Evolutionary conservation across 2,888 invertebrate genomes (phyloP), one percentile per base, ranked within the genome.

Genomic region (Caenorhabditis sp.): DNA sequence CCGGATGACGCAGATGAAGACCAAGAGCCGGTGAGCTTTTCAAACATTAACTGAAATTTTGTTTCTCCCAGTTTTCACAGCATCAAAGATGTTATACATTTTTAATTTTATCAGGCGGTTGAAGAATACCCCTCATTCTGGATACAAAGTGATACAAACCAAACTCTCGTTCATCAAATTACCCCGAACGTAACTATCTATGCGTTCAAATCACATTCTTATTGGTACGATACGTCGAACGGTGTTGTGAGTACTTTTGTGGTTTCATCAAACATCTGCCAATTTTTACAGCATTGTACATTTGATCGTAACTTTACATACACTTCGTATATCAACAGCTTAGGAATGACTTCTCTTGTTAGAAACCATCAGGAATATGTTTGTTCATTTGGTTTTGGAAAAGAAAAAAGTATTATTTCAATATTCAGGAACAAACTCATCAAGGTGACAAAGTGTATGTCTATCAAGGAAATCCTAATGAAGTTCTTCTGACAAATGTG

Each of bases 381-480:
- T 14, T 66, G 76, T 66, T 12, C 1, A n/a, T 26, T 43, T 19
- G 24, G 5, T n/a, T n/a, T n/a, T n/a, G n/a, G n/a, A n/a, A n/a
- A n/a, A n/a, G n/a, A n/a, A n/a, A n/a, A n/a, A n/a, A n/a, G n/a
- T n/a, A n/a, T n/a, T n/a, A n/a, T n/a, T n/a, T n/a, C n/a, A n/a
- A n/a, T n/a, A n/a, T 31, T 21, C 51, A 79, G 79, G 79, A 79
- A 51, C 55, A 67, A 23, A 76, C 77, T 0, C 67, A 76, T 23
- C 67, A 79, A 36, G 70, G 70, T 49, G 58, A 60, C 6, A 68
- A 76, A 37, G 77, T 76, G n/a, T 79, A 70, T 53, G 66, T 79
- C 37, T 79, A 79, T 57, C 69, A 79, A 50, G 79, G 79, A 17
- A 75, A 76, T 63, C 79, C 79, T 10, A 60, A 72, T 26, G 74